Evolutionary conservation across 2,797 vertebrate species (phyloP), one percentile per base, ranked within the genome.

Genomic region (Malurus splendens): DNA sequence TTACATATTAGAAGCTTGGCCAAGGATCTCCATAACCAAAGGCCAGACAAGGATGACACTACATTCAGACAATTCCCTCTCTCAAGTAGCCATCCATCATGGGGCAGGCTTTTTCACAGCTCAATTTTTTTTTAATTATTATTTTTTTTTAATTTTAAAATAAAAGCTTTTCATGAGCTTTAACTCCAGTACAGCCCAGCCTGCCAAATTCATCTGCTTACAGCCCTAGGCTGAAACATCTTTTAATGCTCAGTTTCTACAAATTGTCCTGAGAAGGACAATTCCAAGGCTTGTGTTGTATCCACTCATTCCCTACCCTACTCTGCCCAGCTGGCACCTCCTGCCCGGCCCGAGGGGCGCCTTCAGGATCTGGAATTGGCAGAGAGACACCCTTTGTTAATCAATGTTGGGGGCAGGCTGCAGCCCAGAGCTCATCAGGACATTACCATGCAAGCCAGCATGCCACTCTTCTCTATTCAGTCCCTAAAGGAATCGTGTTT

Each of bases 391-490:
- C 47, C 84, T 91, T 90, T 90, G 62, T 90, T 64, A 87, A 84
- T 50, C 66, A 65, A 50, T 12, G 36, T 2, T 42, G 52, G 75
- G 65, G 44, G 20, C 65, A 86, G n/a, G 64, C 74, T 90, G 87
- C 81, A 91, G 82, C 80, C 87, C 47, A 3, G 65, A 0, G 0
- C 62, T 52, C 18, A 2, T 72, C 66, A 59, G 74, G 70, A 82
- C 44, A 95, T 95, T 95, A 92, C 82, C 68, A 94, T 95, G 92
- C 94, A 91, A 93, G 89, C 84, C 92, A 92, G 67, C 67, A 65
- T 18, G 64, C 74, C 86, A 52, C 73, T 90, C 55, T 66, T 92
- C 86, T 52, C 87, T 82, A 73, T 80, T 93, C 68, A 73, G 60
- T 93, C 91, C 95, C 96, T 94, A 70, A 93, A 94, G 95, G 79